Evolutionary conservation across 2,797 vertebrate species (phyloP), one percentile per base, ranked within the genome.

Genomic region (Xenopus petersii): DNA sequence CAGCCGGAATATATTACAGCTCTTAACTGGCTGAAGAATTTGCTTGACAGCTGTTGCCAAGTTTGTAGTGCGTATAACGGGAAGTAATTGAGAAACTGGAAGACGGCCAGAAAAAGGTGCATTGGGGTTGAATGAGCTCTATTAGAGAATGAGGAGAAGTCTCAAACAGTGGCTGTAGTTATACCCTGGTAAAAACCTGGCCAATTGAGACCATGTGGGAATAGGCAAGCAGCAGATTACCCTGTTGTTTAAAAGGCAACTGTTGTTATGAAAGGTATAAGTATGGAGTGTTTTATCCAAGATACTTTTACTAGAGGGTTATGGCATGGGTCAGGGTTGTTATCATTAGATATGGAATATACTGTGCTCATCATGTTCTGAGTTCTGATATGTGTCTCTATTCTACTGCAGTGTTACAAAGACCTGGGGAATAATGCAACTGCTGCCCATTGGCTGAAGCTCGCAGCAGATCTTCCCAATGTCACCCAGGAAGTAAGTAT

Each of bases 341-440:
- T 30, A 30, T 30, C 2, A 30, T 4, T 30, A 30, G 26, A 4
- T 30, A 30, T 30, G 26, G 4, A 2, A 30, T 30, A 4, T 30
- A 30, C 26, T 30, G 36, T 42, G 36, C 8, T 6, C 36, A 42
- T 3, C 36, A 42, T 42, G 8, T 42, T 4, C 36, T 42, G 36
- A 42, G 36, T 17, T 17, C 55, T 58, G 0, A 58, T 11, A 21
- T 61, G 24, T 61, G 17, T 26, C 11, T 30, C 17, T 63, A 1
- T 12, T 33, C 67, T 16, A 0, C 49, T 51, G 49, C 73, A 98
- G 97, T 98, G 97, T 88, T 94, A 97, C 83, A 92, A 79, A 82
- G 94, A 96, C 66, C 88, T 98, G n/a, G 95, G 94, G 36, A 93
- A 95, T 77, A 56, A 81, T 36, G 84, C 90, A 0, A 93, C 93